A percentile compares a stretch with the other conserved stretches of the same genome.
Conservation (phyloP, 2,888 invertebrate genomes). For the Ophonus ardosiacus region DNA sequence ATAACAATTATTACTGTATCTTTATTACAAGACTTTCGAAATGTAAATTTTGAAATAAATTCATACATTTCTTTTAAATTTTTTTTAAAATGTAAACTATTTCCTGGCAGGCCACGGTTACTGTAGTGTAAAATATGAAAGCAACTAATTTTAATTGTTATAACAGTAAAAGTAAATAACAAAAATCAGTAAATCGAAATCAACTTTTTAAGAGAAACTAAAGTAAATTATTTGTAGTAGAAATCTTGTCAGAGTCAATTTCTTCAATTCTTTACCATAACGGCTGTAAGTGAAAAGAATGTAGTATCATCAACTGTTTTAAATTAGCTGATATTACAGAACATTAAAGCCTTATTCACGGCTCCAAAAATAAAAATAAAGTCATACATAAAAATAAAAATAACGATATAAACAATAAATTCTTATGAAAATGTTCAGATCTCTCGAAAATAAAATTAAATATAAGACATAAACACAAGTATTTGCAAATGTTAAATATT, state of each 20-base stretch:
- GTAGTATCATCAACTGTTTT: background rate
- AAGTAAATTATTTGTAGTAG: background rate
- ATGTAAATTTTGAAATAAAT: background rate
- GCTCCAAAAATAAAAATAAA: too few species aligned
- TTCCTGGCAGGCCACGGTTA: background rate
- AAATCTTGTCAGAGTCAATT: background rate
- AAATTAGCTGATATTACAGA: background rate
- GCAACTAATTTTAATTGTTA: constrained; percentile 53
- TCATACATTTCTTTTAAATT: background rate
- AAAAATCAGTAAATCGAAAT: background rate
- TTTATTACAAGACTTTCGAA: background rate
- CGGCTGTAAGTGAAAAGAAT: background rate
- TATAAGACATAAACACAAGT: too few species aligned
- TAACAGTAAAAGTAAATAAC: constrained; percentile 54
- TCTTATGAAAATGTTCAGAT: too few species aligned
- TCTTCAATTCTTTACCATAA: background rate
- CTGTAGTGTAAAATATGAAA: constrained; percentile 61
- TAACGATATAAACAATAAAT: too few species aligned
- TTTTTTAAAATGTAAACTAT: background rate
- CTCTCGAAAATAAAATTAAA: too few species aligned
- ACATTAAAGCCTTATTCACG: too few species aligned
- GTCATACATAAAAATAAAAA: too few species aligned
- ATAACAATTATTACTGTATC: background rate
- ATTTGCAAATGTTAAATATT: too few species aligned
- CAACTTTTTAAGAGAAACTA: constrained; percentile 3